A percentile compares a stretch with the other conserved stretches of the same genome.
Evolutionary conservation across 2,113 vertebrate genomes (phyloP).

Genomic region (Platichthys stellatus): DNA sequence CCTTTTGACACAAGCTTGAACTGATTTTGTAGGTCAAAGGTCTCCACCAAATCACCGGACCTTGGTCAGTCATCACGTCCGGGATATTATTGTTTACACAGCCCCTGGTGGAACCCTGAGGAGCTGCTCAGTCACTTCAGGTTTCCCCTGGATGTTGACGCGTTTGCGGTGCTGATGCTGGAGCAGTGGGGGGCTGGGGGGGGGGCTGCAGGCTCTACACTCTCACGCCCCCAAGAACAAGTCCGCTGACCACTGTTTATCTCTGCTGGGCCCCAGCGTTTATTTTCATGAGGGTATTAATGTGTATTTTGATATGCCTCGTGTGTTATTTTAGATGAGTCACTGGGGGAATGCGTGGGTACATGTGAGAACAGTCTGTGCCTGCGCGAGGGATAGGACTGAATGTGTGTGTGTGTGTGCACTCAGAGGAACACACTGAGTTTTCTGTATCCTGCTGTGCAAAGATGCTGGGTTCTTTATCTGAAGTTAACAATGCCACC

Average conservation of each 20-base stretch:
- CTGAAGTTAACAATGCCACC: neutral
- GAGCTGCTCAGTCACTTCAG: slow-evolving; percentile 11
- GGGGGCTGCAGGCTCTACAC: slow-evolving; percentile 17
- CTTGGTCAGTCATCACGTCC: slow-evolving; percentile 1
- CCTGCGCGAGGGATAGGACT: slow-evolving; percentile 36
- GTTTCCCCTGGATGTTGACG: neutral
- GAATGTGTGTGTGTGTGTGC: slow-evolving; percentile 8
- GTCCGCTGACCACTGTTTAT: slow-evolving; percentile 54
- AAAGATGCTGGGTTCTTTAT: slow-evolving; percentile 21
- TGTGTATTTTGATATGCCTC: slow-evolving; percentile 70
- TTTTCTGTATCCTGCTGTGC: too few species aligned
- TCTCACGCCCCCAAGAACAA: slow-evolving; percentile 41
- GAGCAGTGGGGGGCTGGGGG: slow-evolving; percentile 30
- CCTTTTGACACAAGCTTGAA: neutral
- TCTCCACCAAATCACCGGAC: neutral
- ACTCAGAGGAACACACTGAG: too few species aligned
- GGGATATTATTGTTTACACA: slow-evolving; percentile 27
- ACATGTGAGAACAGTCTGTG: slow-evolving; percentile 75
- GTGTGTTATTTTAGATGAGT: slow-evolving; percentile 70
- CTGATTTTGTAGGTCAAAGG: neutral
- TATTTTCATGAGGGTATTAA: slow-evolving; percentile 66
- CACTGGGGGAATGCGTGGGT: slow-evolving; percentile 69
- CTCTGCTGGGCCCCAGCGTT: slow-evolving; percentile 41
- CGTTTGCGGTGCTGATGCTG: slow-evolving; percentile 38
- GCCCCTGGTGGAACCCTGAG: neutral